These are phyloP conservation scores for Argyrosomus regius DNA, from an alignment of 2,797 vertebrate genomes.

Conservation along the genomic window DNA sequence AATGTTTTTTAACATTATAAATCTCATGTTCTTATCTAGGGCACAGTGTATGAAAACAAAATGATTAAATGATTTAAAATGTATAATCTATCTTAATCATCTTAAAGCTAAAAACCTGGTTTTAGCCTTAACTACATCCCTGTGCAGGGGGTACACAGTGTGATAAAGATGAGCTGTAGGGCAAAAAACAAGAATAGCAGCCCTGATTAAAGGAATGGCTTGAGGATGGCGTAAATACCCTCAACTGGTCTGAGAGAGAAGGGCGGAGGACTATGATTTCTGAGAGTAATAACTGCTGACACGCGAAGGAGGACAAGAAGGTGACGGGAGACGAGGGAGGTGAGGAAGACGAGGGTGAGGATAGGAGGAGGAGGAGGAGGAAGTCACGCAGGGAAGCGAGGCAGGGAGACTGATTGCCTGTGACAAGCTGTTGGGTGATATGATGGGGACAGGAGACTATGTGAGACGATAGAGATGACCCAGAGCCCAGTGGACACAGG, in stretches of 20 bases:
- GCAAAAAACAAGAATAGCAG: not conserved
- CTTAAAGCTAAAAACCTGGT: slow-evolving; percentile 11
- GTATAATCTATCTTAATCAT: not conserved
- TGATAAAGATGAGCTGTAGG: not conserved
- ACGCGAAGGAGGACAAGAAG: slow-evolving; percentile 67
- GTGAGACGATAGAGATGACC: slow-evolving; percentile 64
- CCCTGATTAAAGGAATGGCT: slow-evolving; percentile 9
- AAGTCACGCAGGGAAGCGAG: slow-evolving; percentile 49
- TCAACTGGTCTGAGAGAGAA: slow-evolving; percentile 23
- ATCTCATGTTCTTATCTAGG: slow-evolving; percentile 6
- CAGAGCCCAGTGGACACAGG: slow-evolving; percentile 29
- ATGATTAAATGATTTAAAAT: slow-evolving; percentile 3
- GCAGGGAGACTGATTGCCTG: slow-evolving; percentile 75
- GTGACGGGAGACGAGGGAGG: slow-evolving; percentile 61
- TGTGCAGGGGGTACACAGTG: not conserved
- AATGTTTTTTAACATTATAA: not conserved
- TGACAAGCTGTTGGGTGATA: slow-evolving; percentile 85
- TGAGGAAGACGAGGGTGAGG: slow-evolving; percentile 62
- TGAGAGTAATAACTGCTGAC: slow-evolving; percentile 73
- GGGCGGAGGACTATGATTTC: slow-evolving; percentile 36
- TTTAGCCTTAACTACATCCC: slow-evolving; percentile 20
- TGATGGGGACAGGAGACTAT: slow-evolving; percentile 76
- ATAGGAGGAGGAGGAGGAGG: slow-evolving; percentile 45
- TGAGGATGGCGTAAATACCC: slow-evolving; percentile 29
- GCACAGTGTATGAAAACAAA: slow-evolving; percentile 3